These are phyloP conservation scores for Ciconia maguari DNA, from an alignment of 2,113 vertebrate species.

Conservation along the genomic window DNA sequence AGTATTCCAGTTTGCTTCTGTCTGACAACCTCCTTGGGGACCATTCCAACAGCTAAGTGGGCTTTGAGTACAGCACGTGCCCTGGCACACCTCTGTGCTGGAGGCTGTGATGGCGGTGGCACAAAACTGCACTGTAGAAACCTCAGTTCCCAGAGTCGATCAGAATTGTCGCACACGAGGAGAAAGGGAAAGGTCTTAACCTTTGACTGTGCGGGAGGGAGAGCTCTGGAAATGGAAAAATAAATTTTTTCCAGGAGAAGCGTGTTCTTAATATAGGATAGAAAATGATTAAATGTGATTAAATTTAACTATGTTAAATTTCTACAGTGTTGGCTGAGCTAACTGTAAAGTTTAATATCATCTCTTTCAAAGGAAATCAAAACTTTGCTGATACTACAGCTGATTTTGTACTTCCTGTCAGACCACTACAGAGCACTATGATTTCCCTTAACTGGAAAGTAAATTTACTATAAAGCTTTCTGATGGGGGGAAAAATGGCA, in stretches of 20 bases:
- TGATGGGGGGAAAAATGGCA: not conserved
- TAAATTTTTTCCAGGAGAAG: not conserved
- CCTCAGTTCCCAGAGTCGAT: not conserved
- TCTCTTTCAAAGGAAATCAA: not conserved
- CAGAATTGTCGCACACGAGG: fast-evolving
- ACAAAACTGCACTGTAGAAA: not conserved
- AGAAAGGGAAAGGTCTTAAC: not conserved
- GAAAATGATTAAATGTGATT: not conserved
- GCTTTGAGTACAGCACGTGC: not conserved
- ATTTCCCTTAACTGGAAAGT: not conserved
- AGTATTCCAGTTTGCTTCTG: not conserved
- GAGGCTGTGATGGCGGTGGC: not conserved
- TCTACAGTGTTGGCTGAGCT: not conserved
- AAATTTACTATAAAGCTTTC: not conserved
- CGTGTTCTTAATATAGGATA: not conserved
- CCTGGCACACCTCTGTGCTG: not conserved
- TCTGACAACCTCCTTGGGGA: not conserved
- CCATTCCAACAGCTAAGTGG: not conserved
- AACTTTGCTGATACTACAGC: not conserved
- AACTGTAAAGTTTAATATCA: not conserved
- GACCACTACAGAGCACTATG: not conserved
- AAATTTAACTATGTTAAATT: not conserved
- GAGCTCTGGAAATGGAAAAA: not conserved
- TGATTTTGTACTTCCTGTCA: not conserved
- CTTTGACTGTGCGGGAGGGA: fast-evolving